A percentile compares a stretch with the other conserved stretches of the same genome.
These are phyloP conservation scores for Cyprinodon tularosa DNA, from an alignment of 2,113 vertebrate genomes.

Conservation along the genomic window DNA sequence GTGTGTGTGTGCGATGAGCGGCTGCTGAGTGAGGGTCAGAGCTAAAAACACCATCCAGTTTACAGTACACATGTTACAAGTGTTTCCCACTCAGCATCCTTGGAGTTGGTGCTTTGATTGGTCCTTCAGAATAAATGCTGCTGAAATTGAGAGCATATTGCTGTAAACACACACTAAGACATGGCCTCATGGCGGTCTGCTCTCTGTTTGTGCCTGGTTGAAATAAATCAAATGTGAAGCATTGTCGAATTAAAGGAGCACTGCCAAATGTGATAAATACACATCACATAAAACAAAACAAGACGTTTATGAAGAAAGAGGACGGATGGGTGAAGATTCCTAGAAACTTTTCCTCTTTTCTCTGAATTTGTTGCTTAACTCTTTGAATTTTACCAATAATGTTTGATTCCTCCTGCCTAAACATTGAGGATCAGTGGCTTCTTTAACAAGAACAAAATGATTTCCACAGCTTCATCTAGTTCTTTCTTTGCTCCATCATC, in stretches of 20 bases:
- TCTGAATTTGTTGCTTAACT: not conserved
- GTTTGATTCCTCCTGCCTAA: not conserved
- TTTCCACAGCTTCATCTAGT: slow-evolving; percentile 23
- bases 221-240: slow-evolving; percentile 70
- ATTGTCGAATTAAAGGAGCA: slow-evolving; percentile 58
- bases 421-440: slow-evolving; percentile 8
- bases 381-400: not conserved
- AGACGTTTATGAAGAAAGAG: slow-evolving; percentile 23
- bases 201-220: slow-evolving; percentile 62
- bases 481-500: slow-evolving; percentile 33
- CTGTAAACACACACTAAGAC: slow-evolving; percentile 70
- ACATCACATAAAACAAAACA: slow-evolving; percentile 31
- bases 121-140: slow-evolving; percentile 62
- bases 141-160: slow-evolving; percentile 76
- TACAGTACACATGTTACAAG: slow-evolving; percentile 64
- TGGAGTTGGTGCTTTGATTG: slow-evolving; percentile 69
- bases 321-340: slow-evolving; percentile 38
- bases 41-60: slow-evolving; percentile 58
- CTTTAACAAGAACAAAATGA: not conserved
- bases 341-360: not conserved
- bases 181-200: slow-evolving; percentile 61
- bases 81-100: slow-evolving; percentile 70
- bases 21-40: slow-evolving; percentile 54
- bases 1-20: slow-evolving; percentile 38
- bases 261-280: slow-evolving; percentile 49